Conservation (phyloP, 2,113 vertebrate genomes). For the Rhadina sibilatrix region DNA sequence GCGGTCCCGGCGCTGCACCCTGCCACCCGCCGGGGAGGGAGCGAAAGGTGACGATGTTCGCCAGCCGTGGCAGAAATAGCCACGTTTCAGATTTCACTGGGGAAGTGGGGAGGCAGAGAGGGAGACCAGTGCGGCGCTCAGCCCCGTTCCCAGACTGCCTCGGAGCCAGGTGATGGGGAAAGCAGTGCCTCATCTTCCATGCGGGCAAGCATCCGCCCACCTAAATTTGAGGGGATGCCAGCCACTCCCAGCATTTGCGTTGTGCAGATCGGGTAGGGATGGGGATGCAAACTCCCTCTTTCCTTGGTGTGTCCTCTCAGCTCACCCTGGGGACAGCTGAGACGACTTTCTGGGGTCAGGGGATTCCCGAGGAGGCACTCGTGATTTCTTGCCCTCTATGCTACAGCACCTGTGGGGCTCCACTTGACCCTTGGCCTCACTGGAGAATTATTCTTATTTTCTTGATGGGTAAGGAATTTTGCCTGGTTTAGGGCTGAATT, state of each 20-base stretch:
- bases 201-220: neutral
- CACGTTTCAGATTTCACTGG: neutral
- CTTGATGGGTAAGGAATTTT: neutral
- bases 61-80: conserved; percentile 19
- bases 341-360: neutral
- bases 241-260: accelerated
- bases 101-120: neutral
- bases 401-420: neutral
- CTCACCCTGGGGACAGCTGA: neutral
- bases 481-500: neutral
- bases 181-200: accelerated
- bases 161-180: neutral
- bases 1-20: neutral
- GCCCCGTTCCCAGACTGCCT: neutral
- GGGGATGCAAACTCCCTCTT: neutral
- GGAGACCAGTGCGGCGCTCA: neutral
- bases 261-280: too few species aligned
- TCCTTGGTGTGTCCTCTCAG: neutral
- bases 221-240: neutral
- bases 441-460: neutral
- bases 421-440: accelerated
- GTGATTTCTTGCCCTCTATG: neutral
- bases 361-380: accelerated
- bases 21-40: neutral
- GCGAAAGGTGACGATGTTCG: neutral